phyloP scores from a whole-genome alignment of 2,113 vertebrate species.

The Periophthalmodon schlosseri region DNA sequence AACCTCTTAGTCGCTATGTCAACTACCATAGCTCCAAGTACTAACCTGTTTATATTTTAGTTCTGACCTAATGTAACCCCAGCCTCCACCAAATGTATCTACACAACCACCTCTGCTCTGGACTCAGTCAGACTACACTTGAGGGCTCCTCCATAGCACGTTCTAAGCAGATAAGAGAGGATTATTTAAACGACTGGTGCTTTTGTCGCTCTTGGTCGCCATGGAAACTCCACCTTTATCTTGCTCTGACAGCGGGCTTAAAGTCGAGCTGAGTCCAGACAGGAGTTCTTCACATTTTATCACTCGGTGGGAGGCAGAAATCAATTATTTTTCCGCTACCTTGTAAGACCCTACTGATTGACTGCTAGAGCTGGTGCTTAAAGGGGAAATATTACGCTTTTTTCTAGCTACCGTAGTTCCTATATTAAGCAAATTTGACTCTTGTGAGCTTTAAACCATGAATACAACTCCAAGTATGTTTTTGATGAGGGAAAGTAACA shows the following conservation, averaged over 20 bases:
- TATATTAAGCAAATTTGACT: too few species aligned
- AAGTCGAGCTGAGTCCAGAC: not conserved
- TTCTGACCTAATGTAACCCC: conserved; percentile 1
- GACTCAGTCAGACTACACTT: not conserved
- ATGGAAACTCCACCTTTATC: conserved; percentile 5
- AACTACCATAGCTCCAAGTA: not conserved
- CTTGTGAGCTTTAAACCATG: too few species aligned
- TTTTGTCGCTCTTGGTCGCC: not conserved
- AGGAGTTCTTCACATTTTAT: not conserved
- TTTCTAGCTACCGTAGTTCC: too few species aligned
- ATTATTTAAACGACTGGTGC: not conserved
- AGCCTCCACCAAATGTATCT: too few species aligned
- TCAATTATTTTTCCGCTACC: not conserved
- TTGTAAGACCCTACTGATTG: not conserved
- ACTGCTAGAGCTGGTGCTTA: not conserved
- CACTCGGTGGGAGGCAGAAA: not conserved
- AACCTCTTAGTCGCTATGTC: too few species aligned
- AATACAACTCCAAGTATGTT: too few species aligned
- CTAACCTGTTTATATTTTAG: conserved; percentile 25
- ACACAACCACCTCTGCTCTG: too few species aligned
- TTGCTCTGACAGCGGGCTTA: not conserved
- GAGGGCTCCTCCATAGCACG: not conserved
- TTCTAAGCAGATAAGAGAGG: conserved; percentile 1
- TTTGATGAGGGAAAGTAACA: too few species aligned
- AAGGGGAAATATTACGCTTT: not conserved